These are phyloP conservation scores for Phenganax subtilis DNA, from an alignment of 92 coral and sea anemone genomes.

Conservation along the genomic window DNA sequence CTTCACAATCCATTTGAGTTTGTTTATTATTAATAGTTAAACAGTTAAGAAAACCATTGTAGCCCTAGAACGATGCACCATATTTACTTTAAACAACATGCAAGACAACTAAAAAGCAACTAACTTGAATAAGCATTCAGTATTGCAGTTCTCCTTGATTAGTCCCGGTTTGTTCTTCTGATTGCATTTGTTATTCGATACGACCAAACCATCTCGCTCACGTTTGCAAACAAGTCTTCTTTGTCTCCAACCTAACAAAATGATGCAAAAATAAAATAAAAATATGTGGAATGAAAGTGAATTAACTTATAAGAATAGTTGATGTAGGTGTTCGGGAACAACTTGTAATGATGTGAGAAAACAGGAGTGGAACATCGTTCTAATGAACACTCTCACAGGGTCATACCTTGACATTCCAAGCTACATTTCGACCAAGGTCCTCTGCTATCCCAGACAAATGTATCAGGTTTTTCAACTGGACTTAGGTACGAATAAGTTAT, in stretches of 20 bases:
- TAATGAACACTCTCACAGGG: not conserved
- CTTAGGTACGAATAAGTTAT: conserved; percentile 56
- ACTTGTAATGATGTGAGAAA: no score
- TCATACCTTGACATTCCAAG: conserved; percentile 63
- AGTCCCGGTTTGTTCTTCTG: conserved; percentile 49
- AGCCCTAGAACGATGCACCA: no score
- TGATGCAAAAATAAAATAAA: not conserved
- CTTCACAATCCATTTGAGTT: no score
- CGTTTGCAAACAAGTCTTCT: conserved; percentile 70
- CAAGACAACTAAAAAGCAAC: not conserved
- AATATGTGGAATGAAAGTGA: not conserved
- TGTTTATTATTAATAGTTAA: no score
- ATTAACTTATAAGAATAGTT: no score
- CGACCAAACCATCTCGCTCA: conserved; percentile 60
- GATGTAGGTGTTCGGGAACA: no score
- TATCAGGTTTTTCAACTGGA: conserved; percentile 46
- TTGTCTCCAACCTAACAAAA: conserved; percentile 62
- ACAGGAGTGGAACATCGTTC: no score
- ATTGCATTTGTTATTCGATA: conserved; percentile 60
- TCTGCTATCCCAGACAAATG: conserved; percentile 58
- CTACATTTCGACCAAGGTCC: conserved; percentile 77
- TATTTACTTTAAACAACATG: not conserved
- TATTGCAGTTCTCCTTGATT: conserved; percentile 72
- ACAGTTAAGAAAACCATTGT: no score
- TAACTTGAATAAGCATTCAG: conserved; percentile 67